phyloP scores from a whole-genome alignment of 2,113 vertebrate genomes.

The Varanus salvator region DNA sequence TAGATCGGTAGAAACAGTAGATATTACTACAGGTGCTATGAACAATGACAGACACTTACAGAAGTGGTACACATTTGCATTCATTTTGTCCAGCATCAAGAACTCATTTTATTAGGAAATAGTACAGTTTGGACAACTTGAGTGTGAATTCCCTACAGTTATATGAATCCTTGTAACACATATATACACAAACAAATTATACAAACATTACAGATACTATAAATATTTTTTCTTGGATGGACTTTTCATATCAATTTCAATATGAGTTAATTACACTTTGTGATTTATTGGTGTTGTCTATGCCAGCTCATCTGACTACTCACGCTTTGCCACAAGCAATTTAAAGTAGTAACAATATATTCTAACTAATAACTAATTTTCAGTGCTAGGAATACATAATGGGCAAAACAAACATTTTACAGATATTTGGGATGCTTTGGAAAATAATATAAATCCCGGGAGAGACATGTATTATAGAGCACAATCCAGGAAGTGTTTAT shows the following conservation, averaged over 20 bases:
- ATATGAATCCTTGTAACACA: conserved; percentile 70
- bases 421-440: conserved; percentile 51
- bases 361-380: conserved; percentile 66
- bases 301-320: conserved; percentile 55
- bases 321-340: conserved; percentile 68
- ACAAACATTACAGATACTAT: conserved; percentile 59
- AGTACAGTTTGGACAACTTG: conserved; percentile 70
- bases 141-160: conserved; percentile 69
- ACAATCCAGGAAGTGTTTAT: background rate
- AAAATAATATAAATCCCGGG: background rate
- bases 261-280: conserved; percentile 53
- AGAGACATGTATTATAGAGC: background rate
- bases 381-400: conserved; percentile 51
- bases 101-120: conserved; percentile 66
- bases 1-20: conserved; percentile 48
- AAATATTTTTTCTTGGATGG: conserved; percentile 64
- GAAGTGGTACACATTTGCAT: conserved; percentile 44
- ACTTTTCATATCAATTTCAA: conserved; percentile 50
- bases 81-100: conserved; percentile 51
- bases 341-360: conserved; percentile 61
- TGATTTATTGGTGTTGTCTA: conserved; percentile 49
- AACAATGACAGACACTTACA: conserved; percentile 50
- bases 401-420: conserved; percentile 53
- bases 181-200: conserved; percentile 63
- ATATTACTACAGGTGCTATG: conserved; percentile 42